Evolutionary conservation across 2,113 vertebrate species (phyloP), one percentile per base, ranked within the genome.

Genomic region (Actenoides lindsayi): DNA sequence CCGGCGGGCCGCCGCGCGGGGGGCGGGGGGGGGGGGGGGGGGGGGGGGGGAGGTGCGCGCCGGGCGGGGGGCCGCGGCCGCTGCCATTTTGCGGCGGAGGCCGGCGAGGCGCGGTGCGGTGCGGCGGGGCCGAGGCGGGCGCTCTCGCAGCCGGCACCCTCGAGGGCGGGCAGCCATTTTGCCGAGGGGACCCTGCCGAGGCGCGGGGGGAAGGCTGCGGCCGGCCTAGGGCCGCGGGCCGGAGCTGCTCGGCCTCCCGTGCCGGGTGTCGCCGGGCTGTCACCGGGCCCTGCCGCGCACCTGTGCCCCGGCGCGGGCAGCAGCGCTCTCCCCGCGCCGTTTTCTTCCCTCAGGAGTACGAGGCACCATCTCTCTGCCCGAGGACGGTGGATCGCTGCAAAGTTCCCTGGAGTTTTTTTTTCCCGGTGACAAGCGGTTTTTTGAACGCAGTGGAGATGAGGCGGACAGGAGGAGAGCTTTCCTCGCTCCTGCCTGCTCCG

Each of bases 1-100:
- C n/a, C n/a, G n/a, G n/a, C n/a, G n/a, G n/a, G n/a, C n/a, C n/a
- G n/a, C n/a, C n/a, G n/a, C n/a, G n/a, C n/a, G n/a, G n/a, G n/a
- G n/a, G n/a, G n/a, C n/a, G n/a, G n/a, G n/a, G n/a, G n/a, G n/a
- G n/a, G n/a, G n/a, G n/a, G n/a, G 60, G 10, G 54, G 80, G 64
- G 50, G 5, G 9, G 19, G 27, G 16, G 25, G 59, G 7, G 41
- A 11, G 33, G 67, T 8, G 33, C 21, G 10, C 23, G 71, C 19
- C 41, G 50, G 71, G 59, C 42, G 67, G 87, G 56, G 81, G 54
- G 81, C 83, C 77, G 69, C 46, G 62, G 79, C 74, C 74, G 75
- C 93, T 85, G 91, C 93, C 89, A 92, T 96, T 90, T 90, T 92
- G 86, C 91, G 74, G 83, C 39, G 31, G 46, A 54, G 84, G 74